Evolutionary conservation across 2,797 vertebrate species (phyloP), one percentile per base, ranked within the genome.

Genomic region (Mus spretus): DNA sequence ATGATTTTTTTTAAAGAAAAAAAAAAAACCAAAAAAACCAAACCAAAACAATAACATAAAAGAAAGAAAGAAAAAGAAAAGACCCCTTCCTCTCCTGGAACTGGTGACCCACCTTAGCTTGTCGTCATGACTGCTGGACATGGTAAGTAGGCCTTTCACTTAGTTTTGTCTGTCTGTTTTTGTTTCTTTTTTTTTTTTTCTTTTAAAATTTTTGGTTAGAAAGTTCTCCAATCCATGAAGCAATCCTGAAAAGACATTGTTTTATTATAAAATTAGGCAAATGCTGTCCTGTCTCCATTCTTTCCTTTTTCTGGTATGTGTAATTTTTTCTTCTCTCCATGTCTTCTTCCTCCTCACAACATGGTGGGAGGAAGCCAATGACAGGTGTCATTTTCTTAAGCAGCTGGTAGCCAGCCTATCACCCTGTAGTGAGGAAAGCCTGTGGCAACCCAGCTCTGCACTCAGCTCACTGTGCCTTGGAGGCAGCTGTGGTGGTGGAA

Each of bases 401-500:
- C 97, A 94, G 97, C 97, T 94, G 98, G 97, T 97, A 95, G 98
- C 98, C 97, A 96, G 98, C 98, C 97, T 1, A 28, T 93, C 94
- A 85, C 97, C 94, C 95, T 61, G 83, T 94, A 92, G 96, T 92
- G 97, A 93, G 50, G 83, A 90, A 80, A 98, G 98, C 98, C 91
- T 70, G 65, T 53, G 95, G 97, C 88, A 95, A 98, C 97, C 95
- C 92, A 78, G 95, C 96, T 94, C 92, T 31, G 97, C 3, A 5
- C 97, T 97, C 94, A 0, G 97, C 98, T 99, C 99, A 99, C 99
- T 99, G 99, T 88, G 99, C 99, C 99, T 99, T 99, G 98, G 99
- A 99, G 99, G 99, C 99, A 94, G 99, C 99, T 98, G 99, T 99
- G 98, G 99, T 99, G 99, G 99, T 99, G 97, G 99, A 99, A 13